Evolutionary conservation across 2,888 invertebrate species (phyloP).

Genomic region (Cheiracanthium punctorium): DNA sequence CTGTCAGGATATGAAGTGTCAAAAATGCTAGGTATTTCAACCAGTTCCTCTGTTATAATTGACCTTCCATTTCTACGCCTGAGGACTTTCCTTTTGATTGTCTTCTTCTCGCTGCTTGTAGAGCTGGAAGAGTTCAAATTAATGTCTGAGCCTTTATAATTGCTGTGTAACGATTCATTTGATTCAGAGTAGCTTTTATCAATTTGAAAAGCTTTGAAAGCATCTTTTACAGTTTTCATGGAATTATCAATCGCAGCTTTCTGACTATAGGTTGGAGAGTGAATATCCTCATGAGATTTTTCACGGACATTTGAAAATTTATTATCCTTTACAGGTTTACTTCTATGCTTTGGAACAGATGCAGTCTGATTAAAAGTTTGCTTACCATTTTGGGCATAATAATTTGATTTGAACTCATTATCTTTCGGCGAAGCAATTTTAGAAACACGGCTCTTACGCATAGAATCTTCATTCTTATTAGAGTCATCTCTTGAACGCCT

Average conservation of each 20-base stretch:
- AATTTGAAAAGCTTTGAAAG: not conserved
- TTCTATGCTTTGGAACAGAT: not conserved
- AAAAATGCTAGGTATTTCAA: conserved; percentile 49
- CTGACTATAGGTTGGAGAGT: not conserved
- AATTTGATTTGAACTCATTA: not conserved
- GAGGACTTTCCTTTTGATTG: conserved; percentile 48
- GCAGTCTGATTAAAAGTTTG: not conserved
- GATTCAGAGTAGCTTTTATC: not conserved
- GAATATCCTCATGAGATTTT: not conserved
- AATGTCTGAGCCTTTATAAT: not conserved
- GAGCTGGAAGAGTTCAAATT: conserved; percentile 3
- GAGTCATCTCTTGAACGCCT: not conserved
- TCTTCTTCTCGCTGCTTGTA: not conserved
- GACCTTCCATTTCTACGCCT: conserved; percentile 39
- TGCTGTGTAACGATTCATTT: not conserved
- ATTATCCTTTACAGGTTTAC: not conserved
- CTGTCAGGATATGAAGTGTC: conserved; percentile 40
- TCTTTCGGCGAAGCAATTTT: not conserved
- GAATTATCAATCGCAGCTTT: not conserved
- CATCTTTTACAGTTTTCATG: not conserved
- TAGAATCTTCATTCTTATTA: not conserved
- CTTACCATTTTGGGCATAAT: not conserved
- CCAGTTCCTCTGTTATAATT: conserved; percentile 41
- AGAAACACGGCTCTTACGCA: not conserved
- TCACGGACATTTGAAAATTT: not conserved